A percentile compares a stretch with the other conserved stretches of the same genome.
Evolutionary conservation across 2,888 invertebrate genomes (phyloP).

Genomic region (Philereme vetulata): DNA sequence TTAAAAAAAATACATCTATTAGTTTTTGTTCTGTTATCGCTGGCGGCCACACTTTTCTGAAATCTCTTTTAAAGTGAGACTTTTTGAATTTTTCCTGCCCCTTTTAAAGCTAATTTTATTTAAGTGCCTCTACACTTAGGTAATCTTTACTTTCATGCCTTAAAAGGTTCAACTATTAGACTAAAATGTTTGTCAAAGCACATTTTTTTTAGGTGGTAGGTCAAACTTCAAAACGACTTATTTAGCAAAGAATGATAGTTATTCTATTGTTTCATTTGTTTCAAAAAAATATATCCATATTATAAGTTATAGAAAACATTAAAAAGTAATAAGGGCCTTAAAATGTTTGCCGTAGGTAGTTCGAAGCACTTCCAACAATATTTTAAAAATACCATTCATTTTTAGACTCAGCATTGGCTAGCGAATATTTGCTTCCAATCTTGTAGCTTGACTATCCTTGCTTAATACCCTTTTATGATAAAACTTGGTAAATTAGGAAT

Average conservation of each 20-base stretch:
- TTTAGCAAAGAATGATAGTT: too few species aligned
- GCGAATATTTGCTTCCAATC: neutral
- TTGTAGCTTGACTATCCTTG: slow-evolving; percentile 2
- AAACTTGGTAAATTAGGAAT: slow-evolving; percentile 34
- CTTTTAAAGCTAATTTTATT: slow-evolving; percentile 6
- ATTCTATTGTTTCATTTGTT: too few species aligned
- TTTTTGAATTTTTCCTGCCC: slow-evolving; percentile 6
- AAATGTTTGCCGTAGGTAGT: too few species aligned
- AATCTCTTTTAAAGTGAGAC: neutral
- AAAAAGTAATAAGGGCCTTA: too few species aligned
- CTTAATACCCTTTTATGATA: slow-evolving; percentile 28
- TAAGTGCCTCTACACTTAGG: slow-evolving; percentile 6
- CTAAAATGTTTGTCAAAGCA: neutral
- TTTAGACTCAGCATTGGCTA: neutral
- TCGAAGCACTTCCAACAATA: too few species aligned
- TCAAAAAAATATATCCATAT: too few species aligned
- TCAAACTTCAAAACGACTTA: too few species aligned
- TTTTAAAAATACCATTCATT: neutral
- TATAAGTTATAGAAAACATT: too few species aligned
- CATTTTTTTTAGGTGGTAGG: too few species aligned
- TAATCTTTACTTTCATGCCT: slow-evolving; percentile 4
- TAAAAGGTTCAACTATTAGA: slow-evolving; percentile 3
- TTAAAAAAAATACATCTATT: too few species aligned
- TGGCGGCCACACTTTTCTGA: neutral
- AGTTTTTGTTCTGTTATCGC: too few species aligned